Evolutionary conservation across 2,113 vertebrate species (phyloP).

Genomic region (Accipiter virgatus): DNA sequence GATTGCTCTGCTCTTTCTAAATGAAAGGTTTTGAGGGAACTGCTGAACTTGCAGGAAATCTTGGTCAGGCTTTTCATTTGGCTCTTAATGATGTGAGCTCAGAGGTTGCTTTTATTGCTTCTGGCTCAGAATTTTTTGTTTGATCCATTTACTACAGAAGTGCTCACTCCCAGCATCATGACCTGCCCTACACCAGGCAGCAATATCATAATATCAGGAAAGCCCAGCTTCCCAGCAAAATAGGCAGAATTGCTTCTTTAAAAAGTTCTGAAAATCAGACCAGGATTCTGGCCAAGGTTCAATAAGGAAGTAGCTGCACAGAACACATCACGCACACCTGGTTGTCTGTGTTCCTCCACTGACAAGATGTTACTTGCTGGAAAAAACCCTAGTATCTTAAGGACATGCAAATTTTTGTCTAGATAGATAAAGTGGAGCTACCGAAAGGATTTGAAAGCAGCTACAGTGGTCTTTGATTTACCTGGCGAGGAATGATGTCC

Average conservation of each 20-base stretch:
- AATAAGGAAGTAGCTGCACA: not conserved
- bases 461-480: not conserved
- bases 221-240: not conserved
- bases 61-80: not conserved
- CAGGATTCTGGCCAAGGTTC: not conserved
- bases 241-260: not conserved
- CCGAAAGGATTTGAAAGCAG: not conserved
- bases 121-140: not conserved
- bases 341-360: not conserved
- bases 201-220: not conserved
- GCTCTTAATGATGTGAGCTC: not conserved
- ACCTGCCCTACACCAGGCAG: not conserved
- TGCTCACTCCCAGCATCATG: not conserved
- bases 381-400: not conserved
- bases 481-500: not conserved
- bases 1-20: not conserved
- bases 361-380: not conserved
- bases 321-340: fast-evolving
- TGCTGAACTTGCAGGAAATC: not conserved
- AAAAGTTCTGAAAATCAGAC: not conserved
- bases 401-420: not conserved
- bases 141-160: not conserved
- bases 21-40: not conserved
- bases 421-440: not conserved
- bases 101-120: not conserved